phyloP scores from a whole-genome alignment of 2,888 invertebrate genomes.

The Acanthopleura granulata region DNA sequence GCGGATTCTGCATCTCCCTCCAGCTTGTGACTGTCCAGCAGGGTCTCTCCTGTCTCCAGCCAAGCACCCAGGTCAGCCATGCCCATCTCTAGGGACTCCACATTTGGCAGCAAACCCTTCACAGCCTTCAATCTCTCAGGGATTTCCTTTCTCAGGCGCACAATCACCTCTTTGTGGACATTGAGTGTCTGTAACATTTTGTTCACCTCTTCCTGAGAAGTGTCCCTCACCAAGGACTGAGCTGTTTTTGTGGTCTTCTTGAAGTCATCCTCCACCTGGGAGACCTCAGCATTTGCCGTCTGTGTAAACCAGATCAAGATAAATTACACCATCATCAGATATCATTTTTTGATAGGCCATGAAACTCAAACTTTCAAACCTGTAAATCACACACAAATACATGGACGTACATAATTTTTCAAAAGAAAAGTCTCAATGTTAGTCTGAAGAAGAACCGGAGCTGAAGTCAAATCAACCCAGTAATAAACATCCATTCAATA shows the following conservation, averaged over 20 bases:
- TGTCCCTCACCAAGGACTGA: conserved; percentile 89
- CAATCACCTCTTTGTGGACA: conserved; percentile 62
- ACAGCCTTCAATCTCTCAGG: conserved; percentile 81
- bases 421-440: too few relatives aligned
- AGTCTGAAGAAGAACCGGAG: too few relatives aligned
- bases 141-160: conserved; percentile 75
- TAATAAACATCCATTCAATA: too few relatives aligned
- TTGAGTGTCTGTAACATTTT: conserved; percentile 85
- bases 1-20: conserved; percentile 80
- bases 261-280: conserved; percentile 89
- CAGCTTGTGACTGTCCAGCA: conserved; percentile 76
- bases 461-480: too few relatives aligned
- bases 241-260: conserved; percentile 92
- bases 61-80: conserved; percentile 88
- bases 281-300: conserved; percentile 84
- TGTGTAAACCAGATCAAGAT: conserved; percentile 71
- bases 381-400: too few relatives aligned
- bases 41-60: conserved; percentile 86
- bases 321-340: too few relatives aligned
- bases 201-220: conserved; percentile 91
- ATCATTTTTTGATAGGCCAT: too few relatives aligned
- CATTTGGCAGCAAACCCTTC: conserved; percentile 74
- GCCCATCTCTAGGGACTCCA: conserved; percentile 89
- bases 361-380: too few relatives aligned
- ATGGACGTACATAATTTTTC: too few relatives aligned